Base-by-base conservation (phyloP, 2,888 invertebrate species). In the Nemoura dubitans region DNA sequence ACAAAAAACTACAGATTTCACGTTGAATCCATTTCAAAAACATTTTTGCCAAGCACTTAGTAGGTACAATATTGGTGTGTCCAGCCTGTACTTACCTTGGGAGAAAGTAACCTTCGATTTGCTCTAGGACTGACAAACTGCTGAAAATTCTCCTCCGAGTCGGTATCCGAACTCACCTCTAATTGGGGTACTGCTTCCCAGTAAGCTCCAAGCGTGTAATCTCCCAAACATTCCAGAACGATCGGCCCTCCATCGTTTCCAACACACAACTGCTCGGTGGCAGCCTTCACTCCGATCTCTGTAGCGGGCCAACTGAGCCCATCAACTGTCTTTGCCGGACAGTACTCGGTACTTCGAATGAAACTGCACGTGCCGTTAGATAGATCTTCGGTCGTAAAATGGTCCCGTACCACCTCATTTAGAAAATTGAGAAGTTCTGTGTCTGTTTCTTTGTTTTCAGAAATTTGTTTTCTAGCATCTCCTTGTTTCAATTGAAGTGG, bases 251-350 rank as follows among this genome's bases (percentile, higher is more conserved):
- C 85, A 25, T 86, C 83, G 1, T 25, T 6, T 77, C 83, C 42
- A 21, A 87, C 59, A 36, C 88, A 88, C 76, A 86, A 76, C 26
- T 87, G 85, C 7, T 76, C 29, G 14, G 87, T 84, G 1, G 86
- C 10, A 16, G 86, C 59, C 36, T 3, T 76, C 21, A 82, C 76
- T 36, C 82, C 77, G 14, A 86, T 30, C 36, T 76, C 43, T 16
- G 87, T 86, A 0, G n/a, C 80, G n/a, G 87, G 87, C 87, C 87
- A 88, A 0, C 26, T 43, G n/a, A 88, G 30, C 16, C 16, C 28
- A 28, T 28, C 25, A 42, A 78, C 59, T 59, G 3, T 21, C 21
- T 21, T 21, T 10, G 2, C 59, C 3, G 59, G 86, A 30, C 88
- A 88, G 28, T 78, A 86, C 27, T 36, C 76, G 59, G 87, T 83